phyloP scores from a whole-genome alignment of 2,888 invertebrate species.

The Tachina grossa region DNA sequence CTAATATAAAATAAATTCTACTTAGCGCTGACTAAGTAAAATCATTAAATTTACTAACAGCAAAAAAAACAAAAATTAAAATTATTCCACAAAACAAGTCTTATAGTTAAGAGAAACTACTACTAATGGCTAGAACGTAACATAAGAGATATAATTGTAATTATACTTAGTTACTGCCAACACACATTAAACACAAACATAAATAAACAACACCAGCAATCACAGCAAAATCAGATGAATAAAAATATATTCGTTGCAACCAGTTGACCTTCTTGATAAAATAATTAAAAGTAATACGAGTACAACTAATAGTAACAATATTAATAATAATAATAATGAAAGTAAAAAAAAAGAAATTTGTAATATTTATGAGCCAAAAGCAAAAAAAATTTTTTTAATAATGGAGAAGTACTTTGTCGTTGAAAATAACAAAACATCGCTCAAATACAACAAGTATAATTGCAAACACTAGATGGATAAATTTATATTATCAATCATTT shows the following conservation, averaged over 20 bases:
- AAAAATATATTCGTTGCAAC: constrained; percentile 44
- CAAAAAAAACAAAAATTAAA: constrained; percentile 1
- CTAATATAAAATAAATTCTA: background rate
- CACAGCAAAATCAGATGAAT: background rate
- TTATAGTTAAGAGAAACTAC: background rate
- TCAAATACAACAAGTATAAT: background rate
- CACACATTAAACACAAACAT: too few relatives aligned
- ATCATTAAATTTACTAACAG: background rate
- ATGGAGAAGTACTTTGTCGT: constrained; percentile 31
- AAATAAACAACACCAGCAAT: background rate
- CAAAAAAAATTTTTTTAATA: constrained; percentile 5
- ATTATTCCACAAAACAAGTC: background rate
- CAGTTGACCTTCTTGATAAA: constrained; percentile 59
- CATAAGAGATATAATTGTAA: background rate
- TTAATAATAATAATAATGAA: constrained; percentile 23
- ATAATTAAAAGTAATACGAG: constrained; percentile 38
- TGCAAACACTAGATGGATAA: background rate
- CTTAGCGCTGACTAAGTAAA: too few relatives aligned
- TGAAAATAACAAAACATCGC: constrained; percentile 2
- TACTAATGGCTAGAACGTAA: constrained; percentile 7
- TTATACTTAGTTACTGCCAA: background rate
- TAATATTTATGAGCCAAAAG: constrained; percentile 19
- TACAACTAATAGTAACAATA: constrained; percentile 23
- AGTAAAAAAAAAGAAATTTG: constrained; percentile 1
- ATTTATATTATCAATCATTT: too few relatives aligned